Evolutionary conservation across 2,888 invertebrate species (phyloP), one percentile per base, ranked within the genome.

Genomic region (Congeria kusceri): DNA sequence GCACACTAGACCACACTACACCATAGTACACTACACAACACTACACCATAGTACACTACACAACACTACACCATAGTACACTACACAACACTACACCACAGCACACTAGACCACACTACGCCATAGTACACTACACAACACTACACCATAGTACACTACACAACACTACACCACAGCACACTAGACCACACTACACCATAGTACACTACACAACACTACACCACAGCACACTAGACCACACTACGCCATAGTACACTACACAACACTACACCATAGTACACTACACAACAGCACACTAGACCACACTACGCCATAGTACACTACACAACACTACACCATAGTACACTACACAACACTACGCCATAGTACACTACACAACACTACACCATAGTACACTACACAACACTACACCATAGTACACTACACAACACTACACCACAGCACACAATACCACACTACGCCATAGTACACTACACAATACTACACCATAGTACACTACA

Each of bases 371-470:
- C 63, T 46, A 63, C 63, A 63, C 44, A 44, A 39, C 63, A 44
- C 63, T 46, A 63, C 63, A 63, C 63, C 63, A 63, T 46, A 63
- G 44, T 46, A 63, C 44, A 44, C 63, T 46, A 63, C 63, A 63
- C 63, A 25, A 63, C 44, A 63, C 63, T 11, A 63, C 63, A 63
- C 63, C 46, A 63, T 15, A 44, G 44, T 25, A 63, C 63, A 63
- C 63, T 46, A 63, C 44, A 63, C 63, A 44, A 63, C 44, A 44
- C 63, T 46, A 63, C 63, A 63, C 46, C 63, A 63, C 44, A 44
- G 44, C 44, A 44, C 63, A 44, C 63, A 25, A 63, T 46, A 63
- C 63, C 63, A 63, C 44, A 63, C 46, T 46, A 63, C 63, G 25
- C 46, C 46, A 63, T 4, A 46, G 13, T 25, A 46, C 63, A 63